Percentiles rank a stretch among this genome's conserved stretches.
Conservation (phyloP, 2,797 vertebrate genomes). For the Gallirallus australis region DNA sequence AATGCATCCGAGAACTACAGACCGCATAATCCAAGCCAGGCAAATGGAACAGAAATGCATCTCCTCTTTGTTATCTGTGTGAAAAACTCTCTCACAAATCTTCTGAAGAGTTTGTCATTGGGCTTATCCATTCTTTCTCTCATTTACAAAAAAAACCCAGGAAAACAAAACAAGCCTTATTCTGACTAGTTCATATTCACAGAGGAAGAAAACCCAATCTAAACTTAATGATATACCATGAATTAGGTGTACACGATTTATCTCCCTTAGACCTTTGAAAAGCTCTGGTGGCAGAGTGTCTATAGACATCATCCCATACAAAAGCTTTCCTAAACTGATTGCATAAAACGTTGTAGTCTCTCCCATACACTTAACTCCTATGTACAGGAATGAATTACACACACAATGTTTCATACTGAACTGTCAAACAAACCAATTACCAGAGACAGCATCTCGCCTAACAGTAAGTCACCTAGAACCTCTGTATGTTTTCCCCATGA, state of each 20-base stretch:
- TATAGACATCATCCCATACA: fast-evolving
- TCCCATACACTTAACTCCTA: neutral
- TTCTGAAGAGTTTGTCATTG: neutral
- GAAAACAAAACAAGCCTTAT: neutral
- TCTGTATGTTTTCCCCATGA: neutral
- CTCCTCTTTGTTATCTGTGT: neutral
- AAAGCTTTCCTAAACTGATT: neutral
- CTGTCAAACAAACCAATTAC: neutral
- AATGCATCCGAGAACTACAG: neutral
- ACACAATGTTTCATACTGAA: neutral
- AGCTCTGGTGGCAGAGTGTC: neutral
- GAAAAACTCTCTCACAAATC: neutral
- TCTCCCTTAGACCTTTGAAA: neutral
- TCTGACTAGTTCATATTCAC: neutral
- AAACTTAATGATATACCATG: neutral
- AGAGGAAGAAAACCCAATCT: neutral
- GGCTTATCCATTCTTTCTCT: neutral
- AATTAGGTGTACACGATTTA: neutral
- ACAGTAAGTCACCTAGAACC: neutral
- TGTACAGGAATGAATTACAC: neutral
- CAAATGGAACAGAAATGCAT: neutral
- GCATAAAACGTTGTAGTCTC: neutral
- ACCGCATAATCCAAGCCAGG: neutral
- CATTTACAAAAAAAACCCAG: neutral
- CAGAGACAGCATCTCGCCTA: neutral